Evolutionary conservation across 2,888 invertebrate species (phyloP).

Genomic region (Scelioninae gen. 1): DNA sequence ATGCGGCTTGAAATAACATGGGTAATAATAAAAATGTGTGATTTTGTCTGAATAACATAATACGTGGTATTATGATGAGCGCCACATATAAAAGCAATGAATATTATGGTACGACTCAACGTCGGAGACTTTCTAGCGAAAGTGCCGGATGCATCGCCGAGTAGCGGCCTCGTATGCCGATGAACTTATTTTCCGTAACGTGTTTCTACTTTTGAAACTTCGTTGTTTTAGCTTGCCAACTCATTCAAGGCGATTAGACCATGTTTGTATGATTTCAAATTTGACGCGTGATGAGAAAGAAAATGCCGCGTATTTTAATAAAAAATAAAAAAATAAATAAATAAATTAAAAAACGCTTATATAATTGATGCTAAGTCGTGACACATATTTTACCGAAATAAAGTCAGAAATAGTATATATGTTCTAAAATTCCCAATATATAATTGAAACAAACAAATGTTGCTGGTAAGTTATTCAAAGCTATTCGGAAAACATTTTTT

Average conservation of each 20-base stretch:
- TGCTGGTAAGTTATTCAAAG: too few species aligned
- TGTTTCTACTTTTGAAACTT: constrained; percentile 69
- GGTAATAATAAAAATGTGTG: constrained; percentile 60
- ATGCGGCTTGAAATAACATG: constrained; percentile 48
- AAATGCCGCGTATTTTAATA: constrained; percentile 16
- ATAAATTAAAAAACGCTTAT: too few species aligned
- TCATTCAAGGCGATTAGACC: constrained; percentile 43
- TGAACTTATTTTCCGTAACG: constrained; percentile 70
- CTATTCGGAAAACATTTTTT: background rate
- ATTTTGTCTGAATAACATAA: constrained; percentile 66
- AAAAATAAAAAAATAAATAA: too few species aligned
- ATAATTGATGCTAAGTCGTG: background rate
- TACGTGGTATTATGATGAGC: constrained; percentile 56
- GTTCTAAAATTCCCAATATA: too few species aligned
- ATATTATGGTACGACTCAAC: constrained; percentile 52
- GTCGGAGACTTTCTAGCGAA: constrained; percentile 69
- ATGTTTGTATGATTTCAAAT: constrained; percentile 48
- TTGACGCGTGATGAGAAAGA: constrained; percentile 40
- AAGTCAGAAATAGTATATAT: too few species aligned
- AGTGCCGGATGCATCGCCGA: constrained; percentile 69
- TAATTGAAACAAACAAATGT: too few species aligned
- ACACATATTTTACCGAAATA: background rate
- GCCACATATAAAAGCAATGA: constrained; percentile 55
- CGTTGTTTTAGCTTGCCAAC: constrained; percentile 49
- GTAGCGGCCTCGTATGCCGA: constrained; percentile 70